Conservation (phyloP, 2,113 vertebrate species). For the Corythaeola cristata region DNA sequence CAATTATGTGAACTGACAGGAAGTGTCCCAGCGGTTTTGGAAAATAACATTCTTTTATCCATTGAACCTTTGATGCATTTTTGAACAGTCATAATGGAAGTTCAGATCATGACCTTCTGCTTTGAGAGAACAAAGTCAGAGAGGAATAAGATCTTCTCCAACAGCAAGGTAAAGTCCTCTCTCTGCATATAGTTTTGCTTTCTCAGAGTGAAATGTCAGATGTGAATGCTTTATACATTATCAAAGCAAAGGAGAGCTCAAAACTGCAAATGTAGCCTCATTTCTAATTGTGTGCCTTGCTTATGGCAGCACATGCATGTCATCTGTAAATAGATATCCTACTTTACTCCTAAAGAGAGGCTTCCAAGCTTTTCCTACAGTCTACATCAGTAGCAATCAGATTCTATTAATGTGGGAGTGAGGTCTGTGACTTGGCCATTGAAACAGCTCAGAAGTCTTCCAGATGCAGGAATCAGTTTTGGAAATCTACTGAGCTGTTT, state of each 20-base stretch:
- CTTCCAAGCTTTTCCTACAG: constrained; percentile 1
- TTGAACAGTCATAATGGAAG: constrained; percentile 58
- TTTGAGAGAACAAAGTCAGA: constrained; percentile 31
- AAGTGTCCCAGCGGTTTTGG: constrained; percentile 77
- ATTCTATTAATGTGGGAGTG: constrained; percentile 40
- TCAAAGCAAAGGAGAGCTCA: background rate
- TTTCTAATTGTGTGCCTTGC: background rate
- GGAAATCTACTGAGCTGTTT: constrained; percentile 9
- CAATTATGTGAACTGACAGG: constrained; percentile 81
- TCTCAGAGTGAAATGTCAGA: background rate
- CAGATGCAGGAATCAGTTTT: constrained; percentile 39
- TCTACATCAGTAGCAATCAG: constrained; percentile 41
- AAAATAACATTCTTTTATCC: constrained; percentile 74
- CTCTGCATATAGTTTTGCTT: background rate
- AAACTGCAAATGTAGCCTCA: background rate
- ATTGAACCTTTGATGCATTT: constrained; percentile 55
- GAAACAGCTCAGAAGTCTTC: constrained; percentile 28
- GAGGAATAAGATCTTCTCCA: constrained; percentile 22
- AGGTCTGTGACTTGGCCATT: constrained; percentile 50
- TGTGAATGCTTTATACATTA: background rate
- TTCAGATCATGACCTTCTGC: constrained; percentile 58
- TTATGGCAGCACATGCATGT: background rate
- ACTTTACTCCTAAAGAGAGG: background rate
- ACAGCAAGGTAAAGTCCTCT: background rate
- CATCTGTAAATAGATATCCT: constrained; percentile 13